phyloP scores from a whole-genome alignment of 2,113 vertebrate genomes.

The Leucoraja erinaceus region DNA sequence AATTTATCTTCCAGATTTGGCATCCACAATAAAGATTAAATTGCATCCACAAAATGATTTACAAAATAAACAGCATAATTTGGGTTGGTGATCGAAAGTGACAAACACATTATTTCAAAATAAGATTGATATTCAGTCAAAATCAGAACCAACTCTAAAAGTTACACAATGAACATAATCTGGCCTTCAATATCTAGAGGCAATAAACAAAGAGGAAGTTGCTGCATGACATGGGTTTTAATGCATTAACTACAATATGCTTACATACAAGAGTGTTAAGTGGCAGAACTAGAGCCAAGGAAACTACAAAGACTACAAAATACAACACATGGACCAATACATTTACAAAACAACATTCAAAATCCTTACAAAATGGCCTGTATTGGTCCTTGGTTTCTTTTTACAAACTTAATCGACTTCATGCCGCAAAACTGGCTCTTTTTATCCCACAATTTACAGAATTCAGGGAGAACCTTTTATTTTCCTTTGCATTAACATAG shows the following conservation, averaged over 20 bases:
- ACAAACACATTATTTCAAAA: not conserved
- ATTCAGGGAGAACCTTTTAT: constrained; percentile 62
- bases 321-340: constrained; percentile 91
- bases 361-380: constrained; percentile 93
- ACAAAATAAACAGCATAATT: not conserved
- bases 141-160: not conserved
- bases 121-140: not conserved
- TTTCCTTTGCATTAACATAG: constrained; percentile 50
- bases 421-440: constrained; percentile 50
- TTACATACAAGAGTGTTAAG: constrained; percentile 81
- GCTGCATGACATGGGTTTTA: constrained; percentile 75
- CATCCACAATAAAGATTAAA: not conserved
- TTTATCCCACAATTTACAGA: constrained; percentile 73
- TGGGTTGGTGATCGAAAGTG: not conserved
- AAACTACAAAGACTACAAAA: constrained; percentile 94
- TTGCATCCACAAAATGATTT: not conserved
- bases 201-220: constrained; percentile 37
- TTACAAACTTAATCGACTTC: constrained; percentile 69
- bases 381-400: constrained; percentile 82
- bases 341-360: constrained; percentile 88
- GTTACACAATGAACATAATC: not conserved
- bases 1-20: not conserved
- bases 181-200: constrained; percentile 1
- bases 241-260: constrained; percentile 86
- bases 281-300: constrained; percentile 81